Base-by-base conservation (phyloP, 2,888 invertebrate genomes). In the Nomada hirtipes region DNA sequence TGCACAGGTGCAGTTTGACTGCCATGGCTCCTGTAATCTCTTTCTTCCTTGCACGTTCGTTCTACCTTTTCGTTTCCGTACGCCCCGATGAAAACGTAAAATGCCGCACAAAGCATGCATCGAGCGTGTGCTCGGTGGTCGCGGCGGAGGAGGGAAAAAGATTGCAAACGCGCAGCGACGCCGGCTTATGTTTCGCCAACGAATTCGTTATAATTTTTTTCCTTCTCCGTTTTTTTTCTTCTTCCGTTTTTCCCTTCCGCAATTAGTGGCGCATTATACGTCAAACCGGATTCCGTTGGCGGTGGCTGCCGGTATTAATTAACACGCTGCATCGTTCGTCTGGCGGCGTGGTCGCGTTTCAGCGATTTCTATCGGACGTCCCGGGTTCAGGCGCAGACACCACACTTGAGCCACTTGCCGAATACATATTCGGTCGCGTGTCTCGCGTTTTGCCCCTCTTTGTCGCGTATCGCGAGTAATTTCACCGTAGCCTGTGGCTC, bases 41-140 rank as follows among this genome's bases (percentile, higher is more conserved):
- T 72, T 78, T 78, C 83, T 73, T 83, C 65, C 71, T 82, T 65
- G 57, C 80, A 50, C 73, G 55, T 36, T 69, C 71, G 74, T 76
- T 72, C 76, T 73, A 74, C 70, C 72, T 63, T 76, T 80, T 72
- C 76, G 83, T 80, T 87, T 84, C 84, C 85, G 85, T 81, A 87
- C 83, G 89, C 85, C 84, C 86, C 89, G 88, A 73, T 88, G 85
- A 80, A 84, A 84, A 87, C 77, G 82, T 79, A 87, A 87, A 87
- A 86, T 84, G 75, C 85, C 75, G 76, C 81, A 75, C 73, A 84
- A 87, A 86, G 76, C 87, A 53, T 68, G 76, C 81, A 82, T 80
- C 84, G 81, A 77, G 79, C 80, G 64, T 44, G 57, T 47, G 42
- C 69, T 23, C 26, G 60, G 59, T 42, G 47, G 63, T 20, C 74